Conservation (phyloP, 2,888 invertebrate species). For the Ophioninae sp. region DNA sequence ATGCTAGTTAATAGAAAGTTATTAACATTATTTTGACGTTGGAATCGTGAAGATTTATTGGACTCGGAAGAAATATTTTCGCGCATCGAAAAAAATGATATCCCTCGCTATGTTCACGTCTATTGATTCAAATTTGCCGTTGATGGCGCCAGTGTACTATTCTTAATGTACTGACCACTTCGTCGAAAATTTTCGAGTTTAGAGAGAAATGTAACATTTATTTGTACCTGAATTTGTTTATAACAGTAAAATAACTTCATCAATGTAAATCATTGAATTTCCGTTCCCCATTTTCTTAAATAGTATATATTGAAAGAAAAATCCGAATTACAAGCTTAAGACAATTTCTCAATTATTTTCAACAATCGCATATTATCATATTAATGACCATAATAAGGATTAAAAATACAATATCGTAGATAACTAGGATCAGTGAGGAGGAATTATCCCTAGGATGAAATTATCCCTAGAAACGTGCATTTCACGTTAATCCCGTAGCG, state of each 20-base stretch:
- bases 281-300: neutral
- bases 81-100: neutral
- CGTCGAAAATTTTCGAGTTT: neutral
- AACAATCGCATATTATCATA: neutral
- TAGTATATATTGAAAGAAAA: neutral
- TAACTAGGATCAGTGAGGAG: neutral
- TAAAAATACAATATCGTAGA: slow-evolving; percentile 10
- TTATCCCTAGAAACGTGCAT: neutral
- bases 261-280: neutral
- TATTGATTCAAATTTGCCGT: neutral
- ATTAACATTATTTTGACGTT: no score
- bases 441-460: neutral
- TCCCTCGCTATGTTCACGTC: neutral
- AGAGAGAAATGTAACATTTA: neutral
- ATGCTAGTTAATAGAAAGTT: no score
- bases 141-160: neutral
- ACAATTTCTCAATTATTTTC: neutral
- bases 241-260: neutral
- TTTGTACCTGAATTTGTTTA: neutral
- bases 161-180: neutral
- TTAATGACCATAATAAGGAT: slow-evolving; percentile 8
- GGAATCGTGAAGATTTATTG: neutral
- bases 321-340: neutral
- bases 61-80: neutral
- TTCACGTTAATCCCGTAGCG: neutral